Evolutionary conservation across 2,888 invertebrate genomes (phyloP), one percentile per base, ranked within the genome.

Genomic region (Bugula neritina): DNA sequence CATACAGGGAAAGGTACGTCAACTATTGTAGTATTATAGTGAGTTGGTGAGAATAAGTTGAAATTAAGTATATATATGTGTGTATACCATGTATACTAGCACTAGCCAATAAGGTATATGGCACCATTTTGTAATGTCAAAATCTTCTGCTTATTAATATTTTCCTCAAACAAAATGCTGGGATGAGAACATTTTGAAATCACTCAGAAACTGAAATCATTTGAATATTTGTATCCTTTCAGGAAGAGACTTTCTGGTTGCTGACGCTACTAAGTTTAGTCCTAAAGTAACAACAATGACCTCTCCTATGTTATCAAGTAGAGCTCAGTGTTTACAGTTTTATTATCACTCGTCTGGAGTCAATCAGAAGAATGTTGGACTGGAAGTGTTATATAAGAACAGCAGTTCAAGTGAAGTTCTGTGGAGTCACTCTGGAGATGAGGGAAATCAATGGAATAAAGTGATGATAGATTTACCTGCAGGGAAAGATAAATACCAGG

Each of bases 311-410:
- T 27, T 63, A 31, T 2, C 34, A 25, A 13, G 31, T 13, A n/a
- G 63, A 63, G 31, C 21, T 34, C 29, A 63, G 31, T 63, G 63
- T 34, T 31, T 63, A 27, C 63, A 63, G 63, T 63, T 63, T n/a
- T 63, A 27, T 31, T 63, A 63, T 27, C 34, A 29, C n/a, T 25
- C 17, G 1, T 3, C 27, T 63, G 63, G 63, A 31, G 27, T 27
- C 10, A 31, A 31, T 3, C 25, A 13, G 21, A 63, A 55, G 23
- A 55, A 55, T 23, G 23, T 63, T 13, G 10, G 10, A 31, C 63
- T 63, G 13, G 31, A 31, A 31, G 31, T 63, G 3, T 34, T 63
- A 27, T 63, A 63, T 34, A 63, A 2, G 10, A 43, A 43, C 17
- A 17, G 43, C 10, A 43, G 43, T 43, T 43, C 43, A 43, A 43